phyloP scores from a whole-genome alignment of 2,888 invertebrate species.

The Sinotaia quadrata region DNA sequence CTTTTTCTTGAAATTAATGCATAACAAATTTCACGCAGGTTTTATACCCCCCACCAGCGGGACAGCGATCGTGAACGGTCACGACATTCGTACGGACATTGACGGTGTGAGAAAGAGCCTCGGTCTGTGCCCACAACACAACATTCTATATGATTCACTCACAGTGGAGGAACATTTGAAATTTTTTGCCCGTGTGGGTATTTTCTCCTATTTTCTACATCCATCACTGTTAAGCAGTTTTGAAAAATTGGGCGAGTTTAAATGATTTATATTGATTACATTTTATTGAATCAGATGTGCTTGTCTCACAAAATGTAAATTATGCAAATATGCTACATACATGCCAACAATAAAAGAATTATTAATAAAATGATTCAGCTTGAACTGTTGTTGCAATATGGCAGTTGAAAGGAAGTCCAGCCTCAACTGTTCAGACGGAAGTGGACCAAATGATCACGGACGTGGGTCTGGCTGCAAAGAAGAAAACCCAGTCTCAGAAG shows the following conservation, averaged over 20 bases:
- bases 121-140: slow-evolving; percentile 91
- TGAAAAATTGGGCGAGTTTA: too few species aligned
- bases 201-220: slow-evolving; percentile 82
- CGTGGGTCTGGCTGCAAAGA: slow-evolving; percentile 57
- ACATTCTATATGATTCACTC: slow-evolving; percentile 86
- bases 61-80: slow-evolving; percentile 81
- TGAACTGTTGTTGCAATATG: too few species aligned
- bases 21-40: too few species aligned
- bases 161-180: slow-evolving; percentile 87
- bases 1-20: too few species aligned
- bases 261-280: too few species aligned
- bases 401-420: slow-evolving; percentile 21
- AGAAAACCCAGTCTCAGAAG: slow-evolving; percentile 49
- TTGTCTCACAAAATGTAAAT: too few species aligned
- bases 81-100: slow-evolving; percentile 80
- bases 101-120: slow-evolving; percentile 80
- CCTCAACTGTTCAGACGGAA: neutral
- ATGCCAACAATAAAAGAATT: too few species aligned
- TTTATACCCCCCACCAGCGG: slow-evolving; percentile 74
- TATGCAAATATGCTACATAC: too few species aligned
- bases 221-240: too few species aligned
- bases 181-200: slow-evolving; percentile 86
- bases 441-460: slow-evolving; percentile 25
- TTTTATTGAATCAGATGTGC: too few species aligned
- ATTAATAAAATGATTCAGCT: too few species aligned